Percentiles rank a stretch among this genome's conserved stretches.
Evolutionary conservation across 2,888 invertebrate species (phyloP).

Genomic region (Mechanitis mazaeus): DNA sequence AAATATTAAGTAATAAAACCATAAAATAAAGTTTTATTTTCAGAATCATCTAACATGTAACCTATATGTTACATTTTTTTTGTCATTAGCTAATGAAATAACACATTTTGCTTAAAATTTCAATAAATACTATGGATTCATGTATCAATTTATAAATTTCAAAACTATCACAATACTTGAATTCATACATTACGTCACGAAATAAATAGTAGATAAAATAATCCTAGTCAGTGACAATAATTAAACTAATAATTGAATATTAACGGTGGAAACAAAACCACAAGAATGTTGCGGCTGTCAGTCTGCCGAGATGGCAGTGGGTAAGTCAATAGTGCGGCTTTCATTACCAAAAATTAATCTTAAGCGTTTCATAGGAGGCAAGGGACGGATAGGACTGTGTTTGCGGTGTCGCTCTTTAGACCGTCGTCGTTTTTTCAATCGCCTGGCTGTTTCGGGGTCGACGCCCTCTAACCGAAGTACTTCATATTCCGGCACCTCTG

Average conservation of each 20-base stretch:
- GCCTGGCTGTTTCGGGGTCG: constrained; percentile 73
- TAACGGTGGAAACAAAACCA: constrained; percentile 72
- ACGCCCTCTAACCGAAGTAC: constrained; percentile 89
- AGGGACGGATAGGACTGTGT: constrained; percentile 74
- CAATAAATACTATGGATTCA: constrained; percentile 32
- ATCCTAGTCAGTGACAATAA: constrained; percentile 73
- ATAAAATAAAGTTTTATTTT: too few relatives aligned
- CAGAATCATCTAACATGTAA: too few relatives aligned
- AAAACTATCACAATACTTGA: constrained; percentile 59
- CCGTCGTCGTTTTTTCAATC: constrained; percentile 74
- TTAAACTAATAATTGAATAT: constrained; percentile 74
- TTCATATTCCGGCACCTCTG: constrained; percentile 88
- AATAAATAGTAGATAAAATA: constrained; percentile 72
- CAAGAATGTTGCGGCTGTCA: constrained; percentile 68
- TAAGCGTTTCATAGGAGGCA: constrained; percentile 88
- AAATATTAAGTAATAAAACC: too few relatives aligned
- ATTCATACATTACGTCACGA: constrained; percentile 58
- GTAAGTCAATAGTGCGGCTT: constrained; percentile 91
- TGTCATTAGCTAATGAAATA: too few relatives aligned
- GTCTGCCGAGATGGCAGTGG: constrained; percentile 81
- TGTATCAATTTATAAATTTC: constrained; percentile 53
- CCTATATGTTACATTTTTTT: too few relatives aligned
- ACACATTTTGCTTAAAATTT: too few relatives aligned
- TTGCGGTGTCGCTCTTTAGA: constrained; percentile 70
- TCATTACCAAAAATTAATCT: constrained; percentile 93